Conservation (phyloP, 2,888 invertebrate species). For the Chorisops tibialis region DNA sequence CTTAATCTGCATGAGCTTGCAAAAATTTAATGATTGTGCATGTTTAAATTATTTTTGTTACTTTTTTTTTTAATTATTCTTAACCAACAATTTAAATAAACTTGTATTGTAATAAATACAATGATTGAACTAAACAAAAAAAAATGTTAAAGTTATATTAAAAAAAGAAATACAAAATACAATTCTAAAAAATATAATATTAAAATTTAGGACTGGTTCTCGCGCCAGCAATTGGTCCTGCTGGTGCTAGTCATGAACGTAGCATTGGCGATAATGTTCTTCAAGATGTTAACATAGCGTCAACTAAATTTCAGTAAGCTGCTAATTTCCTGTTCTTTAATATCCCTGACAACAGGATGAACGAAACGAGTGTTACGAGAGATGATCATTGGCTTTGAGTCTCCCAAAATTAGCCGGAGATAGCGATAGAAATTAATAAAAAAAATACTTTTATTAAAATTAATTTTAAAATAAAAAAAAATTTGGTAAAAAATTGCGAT, state of each 20-base stretch:
- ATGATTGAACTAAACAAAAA: slow-evolving; percentile 5
- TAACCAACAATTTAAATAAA: background rate
- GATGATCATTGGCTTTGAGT: too few species aligned
- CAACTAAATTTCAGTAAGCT: slow-evolving; percentile 38
- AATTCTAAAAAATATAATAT: background rate
- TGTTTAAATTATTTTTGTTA: background rate
- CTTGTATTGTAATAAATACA: slow-evolving; percentile 16
- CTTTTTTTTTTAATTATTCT: background rate
- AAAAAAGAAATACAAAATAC: background rate
- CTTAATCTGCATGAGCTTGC: background rate
- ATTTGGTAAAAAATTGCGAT: too few species aligned
- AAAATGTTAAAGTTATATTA: slow-evolving; percentile 1
- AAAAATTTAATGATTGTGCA: background rate
- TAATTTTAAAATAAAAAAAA: too few species aligned
- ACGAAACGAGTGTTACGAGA: too few species aligned
- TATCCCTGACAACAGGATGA: slow-evolving; percentile 35
- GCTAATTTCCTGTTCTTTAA: slow-evolving; percentile 33
- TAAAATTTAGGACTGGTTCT: slow-evolving; percentile 83
- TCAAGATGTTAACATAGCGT: slow-evolving; percentile 92
- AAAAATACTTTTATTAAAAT: too few species aligned
- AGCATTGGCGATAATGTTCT: slow-evolving; percentile 91
- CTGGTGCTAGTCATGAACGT: slow-evolving; percentile 91
- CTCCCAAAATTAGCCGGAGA: too few species aligned
- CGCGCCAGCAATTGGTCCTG: slow-evolving; percentile 91
- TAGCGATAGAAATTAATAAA: too few species aligned